These are phyloP conservation scores for Villa cingulata DNA, from an alignment of 2,888 invertebrate species.

Conservation along the genomic window DNA sequence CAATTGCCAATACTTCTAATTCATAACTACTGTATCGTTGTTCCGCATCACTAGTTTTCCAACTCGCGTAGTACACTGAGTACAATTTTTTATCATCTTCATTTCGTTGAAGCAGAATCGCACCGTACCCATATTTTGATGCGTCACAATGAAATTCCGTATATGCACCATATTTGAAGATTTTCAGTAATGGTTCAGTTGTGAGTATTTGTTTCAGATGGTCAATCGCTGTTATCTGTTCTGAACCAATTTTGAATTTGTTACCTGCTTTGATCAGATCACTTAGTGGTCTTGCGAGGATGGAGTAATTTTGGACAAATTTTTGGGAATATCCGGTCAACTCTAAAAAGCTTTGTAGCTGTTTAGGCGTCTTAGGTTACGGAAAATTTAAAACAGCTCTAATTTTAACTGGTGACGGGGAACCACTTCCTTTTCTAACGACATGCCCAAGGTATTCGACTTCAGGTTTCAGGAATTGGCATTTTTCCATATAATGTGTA, in stretches of 20 bases:
- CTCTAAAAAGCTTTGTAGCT: constrained; percentile 14
- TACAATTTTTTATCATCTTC: neutral
- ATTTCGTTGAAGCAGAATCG: neutral
- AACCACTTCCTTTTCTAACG: neutral
- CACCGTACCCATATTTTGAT: neutral
- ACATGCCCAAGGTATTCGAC: constrained; percentile 7
- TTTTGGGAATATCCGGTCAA: constrained; percentile 7
- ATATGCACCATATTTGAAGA: neutral
- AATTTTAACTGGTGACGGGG: constrained; percentile 3
- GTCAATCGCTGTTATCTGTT: neutral
- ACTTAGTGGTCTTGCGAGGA: constrained; percentile 1
- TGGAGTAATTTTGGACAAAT: constrained; percentile 4
- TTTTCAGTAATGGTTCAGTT: neutral
- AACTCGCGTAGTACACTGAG: neutral
- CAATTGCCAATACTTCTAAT: neutral
- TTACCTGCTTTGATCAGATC: neutral
- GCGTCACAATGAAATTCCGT: no score
- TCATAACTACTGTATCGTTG: neutral
- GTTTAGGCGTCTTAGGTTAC: constrained; percentile 10
- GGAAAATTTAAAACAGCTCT: constrained; percentile 4
- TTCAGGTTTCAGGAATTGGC: constrained; percentile 1
- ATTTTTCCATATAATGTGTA: constrained; percentile 7
- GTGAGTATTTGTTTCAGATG: neutral
- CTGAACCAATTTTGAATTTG: neutral
- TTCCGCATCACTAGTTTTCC: neutral